Evolutionary conservation across 2,888 invertebrate genomes (phyloP).

Genomic region (Archaeoteleia sp.): DNA sequence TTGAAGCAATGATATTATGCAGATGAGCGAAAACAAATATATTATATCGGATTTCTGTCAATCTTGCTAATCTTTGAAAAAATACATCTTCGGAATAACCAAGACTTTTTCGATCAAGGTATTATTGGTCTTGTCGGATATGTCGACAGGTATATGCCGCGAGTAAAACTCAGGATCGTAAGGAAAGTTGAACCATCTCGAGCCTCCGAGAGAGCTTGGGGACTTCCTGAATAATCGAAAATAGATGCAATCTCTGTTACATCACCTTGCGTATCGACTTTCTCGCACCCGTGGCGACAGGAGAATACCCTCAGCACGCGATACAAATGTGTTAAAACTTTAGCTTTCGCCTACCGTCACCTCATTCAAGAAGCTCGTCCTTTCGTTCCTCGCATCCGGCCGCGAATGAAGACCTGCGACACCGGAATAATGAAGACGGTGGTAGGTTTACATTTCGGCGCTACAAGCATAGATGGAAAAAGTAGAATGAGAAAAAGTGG

Average conservation of each 20-base stretch:
- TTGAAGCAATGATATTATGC: not conserved
- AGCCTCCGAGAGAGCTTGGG: slow-evolving; percentile 39
- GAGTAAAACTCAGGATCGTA: slow-evolving; percentile 42
- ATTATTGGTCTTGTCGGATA: slow-evolving; percentile 46
- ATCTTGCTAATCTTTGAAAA: slow-evolving; percentile 42
- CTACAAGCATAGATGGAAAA: slow-evolving; percentile 19
- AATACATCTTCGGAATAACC: slow-evolving; percentile 31
- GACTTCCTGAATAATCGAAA: slow-evolving; percentile 59
- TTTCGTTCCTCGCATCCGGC: slow-evolving; percentile 23
- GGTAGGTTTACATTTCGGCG: slow-evolving; percentile 50
- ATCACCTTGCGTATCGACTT: slow-evolving; percentile 53
- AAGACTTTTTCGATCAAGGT: slow-evolving; percentile 50
- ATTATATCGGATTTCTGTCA: slow-evolving; percentile 23
- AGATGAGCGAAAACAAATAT: slow-evolving; percentile 18
- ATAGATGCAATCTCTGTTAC: slow-evolving; percentile 58
- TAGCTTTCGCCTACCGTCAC: slow-evolving; percentile 45
- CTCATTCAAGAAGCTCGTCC: slow-evolving; percentile 56
- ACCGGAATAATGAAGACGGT: slow-evolving; percentile 23
- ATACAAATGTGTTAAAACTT: slow-evolving; percentile 53
- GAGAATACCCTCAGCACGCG: slow-evolving; percentile 45
- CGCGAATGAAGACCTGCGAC: slow-evolving; percentile 53
- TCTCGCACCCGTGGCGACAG: slow-evolving; percentile 19
- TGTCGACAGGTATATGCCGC: slow-evolving; percentile 42
- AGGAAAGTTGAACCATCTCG: slow-evolving; percentile 50
- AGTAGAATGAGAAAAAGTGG: slow-evolving; percentile 14